Evolutionary conservation across 1,140 invertebrate genomes (phyloP).

Genomic region (Calephelis nemesis): DNA sequence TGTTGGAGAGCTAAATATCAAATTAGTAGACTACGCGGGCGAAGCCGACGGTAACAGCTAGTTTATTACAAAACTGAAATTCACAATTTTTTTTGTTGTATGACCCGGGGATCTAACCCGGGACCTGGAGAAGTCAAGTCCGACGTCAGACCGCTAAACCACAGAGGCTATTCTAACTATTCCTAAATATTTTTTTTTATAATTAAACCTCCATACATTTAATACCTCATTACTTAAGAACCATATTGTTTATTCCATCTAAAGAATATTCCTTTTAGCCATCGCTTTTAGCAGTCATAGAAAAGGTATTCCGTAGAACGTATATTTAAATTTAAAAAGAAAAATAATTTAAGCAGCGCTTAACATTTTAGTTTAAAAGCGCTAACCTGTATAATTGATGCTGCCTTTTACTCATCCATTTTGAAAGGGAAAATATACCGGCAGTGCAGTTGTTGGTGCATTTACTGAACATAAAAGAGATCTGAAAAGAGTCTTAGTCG

Average conservation of each 20-base stretch:
- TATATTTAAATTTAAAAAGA: constrained; percentile 6
- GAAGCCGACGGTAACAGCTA: too few relatives aligned
- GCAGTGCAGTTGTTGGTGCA: constrained; percentile 9
- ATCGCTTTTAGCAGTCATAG: neutral
- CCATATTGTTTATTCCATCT: neutral
- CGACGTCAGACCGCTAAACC: too few relatives aligned
- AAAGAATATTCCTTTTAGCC: neutral
- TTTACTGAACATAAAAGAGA: constrained; percentile 9
- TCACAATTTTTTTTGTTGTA: too few relatives aligned
- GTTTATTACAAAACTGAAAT: too few relatives aligned
- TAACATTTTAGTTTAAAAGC: constrained; percentile 14
- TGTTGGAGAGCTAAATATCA: too few relatives aligned
- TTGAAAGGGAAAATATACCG: constrained; percentile 4
- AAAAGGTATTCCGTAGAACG: neutral
- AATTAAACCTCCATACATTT: too few relatives aligned
- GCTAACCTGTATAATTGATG: constrained; percentile 6
- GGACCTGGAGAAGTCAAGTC: too few relatives aligned
- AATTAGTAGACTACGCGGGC: too few relatives aligned
- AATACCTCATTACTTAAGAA: too few relatives aligned
- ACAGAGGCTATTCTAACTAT: too few relatives aligned
- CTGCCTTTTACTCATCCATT: neutral
- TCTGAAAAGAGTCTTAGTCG: constrained; percentile 13
- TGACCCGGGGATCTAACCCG: too few relatives aligned
- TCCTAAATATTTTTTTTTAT: too few relatives aligned
- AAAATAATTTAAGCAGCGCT: constrained; percentile 9